Percentiles rank a stretch among this genome's conserved stretches.
phyloP scores from a whole-genome alignment of 2,888 invertebrate genomes.

The Caenorhabditis macrosperma region DNA sequence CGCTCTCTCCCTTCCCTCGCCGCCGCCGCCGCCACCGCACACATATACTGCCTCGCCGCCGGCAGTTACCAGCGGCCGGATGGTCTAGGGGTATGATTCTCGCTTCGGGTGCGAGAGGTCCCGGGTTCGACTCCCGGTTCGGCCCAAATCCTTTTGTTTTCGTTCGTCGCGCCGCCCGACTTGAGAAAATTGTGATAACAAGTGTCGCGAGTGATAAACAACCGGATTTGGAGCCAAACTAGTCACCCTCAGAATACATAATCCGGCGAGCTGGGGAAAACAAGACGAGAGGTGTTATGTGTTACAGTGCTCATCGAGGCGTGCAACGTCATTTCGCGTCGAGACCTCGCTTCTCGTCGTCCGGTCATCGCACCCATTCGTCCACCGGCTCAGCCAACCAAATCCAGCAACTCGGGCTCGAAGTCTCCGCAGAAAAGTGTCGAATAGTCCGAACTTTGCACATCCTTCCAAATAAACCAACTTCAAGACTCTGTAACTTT shows the following conservation, averaged over 20 bases:
- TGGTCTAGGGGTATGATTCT: constrained; percentile 80
- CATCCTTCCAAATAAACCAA: no score
- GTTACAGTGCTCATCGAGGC: constrained; percentile 54
- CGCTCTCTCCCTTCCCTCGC: neutral
- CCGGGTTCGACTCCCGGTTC: constrained; percentile 78
- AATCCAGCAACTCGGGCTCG: constrained; percentile 1
- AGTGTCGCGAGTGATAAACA: neutral
- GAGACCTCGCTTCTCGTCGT: constrained; percentile 24
- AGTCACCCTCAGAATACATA: neutral
- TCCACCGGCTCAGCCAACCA: constrained; percentile 9
- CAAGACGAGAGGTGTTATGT: neutral
- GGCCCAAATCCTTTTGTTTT: constrained; percentile 63
- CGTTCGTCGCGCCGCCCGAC: no score
- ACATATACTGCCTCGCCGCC: constrained; percentile 49
- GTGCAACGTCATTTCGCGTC: constrained; percentile 30
- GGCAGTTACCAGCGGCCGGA: constrained; percentile 76
- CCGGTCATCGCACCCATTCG: constrained; percentile 28
- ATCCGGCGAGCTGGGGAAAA: neutral
- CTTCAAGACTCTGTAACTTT: no score
- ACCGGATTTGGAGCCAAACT: neutral
- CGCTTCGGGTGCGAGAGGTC: constrained; percentile 81
- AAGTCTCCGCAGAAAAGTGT: constrained; percentile 1
- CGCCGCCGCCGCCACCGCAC: neutral
- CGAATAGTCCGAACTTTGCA: neutral
- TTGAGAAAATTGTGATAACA: no score